Percentiles rank a stretch among this genome's conserved stretches.
Conservation (phyloP, 2,797 vertebrate species). For the Coendou prehensilis region DNA sequence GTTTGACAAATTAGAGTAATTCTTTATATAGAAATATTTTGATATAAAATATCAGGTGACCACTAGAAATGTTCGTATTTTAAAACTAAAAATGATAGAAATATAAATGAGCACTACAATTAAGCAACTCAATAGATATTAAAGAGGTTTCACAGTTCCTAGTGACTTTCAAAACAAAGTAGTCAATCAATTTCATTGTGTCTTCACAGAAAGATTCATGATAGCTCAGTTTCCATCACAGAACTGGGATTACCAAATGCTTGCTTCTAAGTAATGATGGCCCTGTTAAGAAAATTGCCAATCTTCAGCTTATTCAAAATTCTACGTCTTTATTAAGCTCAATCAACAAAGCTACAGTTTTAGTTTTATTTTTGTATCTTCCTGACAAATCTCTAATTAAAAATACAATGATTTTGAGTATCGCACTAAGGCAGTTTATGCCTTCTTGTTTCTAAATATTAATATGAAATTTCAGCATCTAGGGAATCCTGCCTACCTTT, state of each 20-base stretch:
- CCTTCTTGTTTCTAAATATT: conserved; percentile 66
- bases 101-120: conserved; percentile 35
- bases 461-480: not conserved
- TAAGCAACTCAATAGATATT: conserved; percentile 67
- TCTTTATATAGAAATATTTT: conserved; percentile 50
- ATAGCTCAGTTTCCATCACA: not conserved
- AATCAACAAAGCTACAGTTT: not conserved
- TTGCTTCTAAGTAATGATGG: conserved; percentile 4
- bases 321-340: conserved; percentile 17
- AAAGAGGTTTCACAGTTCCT: not conserved
- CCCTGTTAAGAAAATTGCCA: conserved; percentile 25
- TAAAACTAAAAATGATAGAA: conserved; percentile 44
- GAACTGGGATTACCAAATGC: conserved; percentile 40
- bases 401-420: conserved; percentile 42
- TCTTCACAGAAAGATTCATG: conserved; percentile 40
- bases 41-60: conserved; percentile 8
- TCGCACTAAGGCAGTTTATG: conserved; percentile 22
- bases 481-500: not conserved
- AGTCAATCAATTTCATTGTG: conserved; percentile 57
- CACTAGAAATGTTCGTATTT: conserved; percentile 25
- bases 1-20: conserved; percentile 30
- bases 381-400: conserved; percentile 58
- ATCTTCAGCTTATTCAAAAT: conserved; percentile 46
- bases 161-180: conserved; percentile 50
- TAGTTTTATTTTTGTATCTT: not conserved